Evolutionary conservation across 2,113 vertebrate species (phyloP).

Genomic region (Polypterus bichir): DNA sequence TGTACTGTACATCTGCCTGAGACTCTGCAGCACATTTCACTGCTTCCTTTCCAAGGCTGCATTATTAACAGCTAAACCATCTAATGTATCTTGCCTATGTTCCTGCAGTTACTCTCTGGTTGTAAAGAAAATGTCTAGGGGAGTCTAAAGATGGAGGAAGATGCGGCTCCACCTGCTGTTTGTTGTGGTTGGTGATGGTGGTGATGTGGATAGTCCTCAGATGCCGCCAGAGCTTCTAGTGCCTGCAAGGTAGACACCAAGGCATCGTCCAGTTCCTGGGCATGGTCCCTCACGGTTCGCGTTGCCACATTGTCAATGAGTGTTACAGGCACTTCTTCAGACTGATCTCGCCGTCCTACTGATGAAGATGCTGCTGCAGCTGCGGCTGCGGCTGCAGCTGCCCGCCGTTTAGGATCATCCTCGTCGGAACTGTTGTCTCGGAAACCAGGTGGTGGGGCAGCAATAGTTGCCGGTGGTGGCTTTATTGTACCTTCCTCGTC

Average conservation of each 20-base stretch:
- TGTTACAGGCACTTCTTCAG: conserved; percentile 83
- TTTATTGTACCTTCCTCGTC: conserved; percentile 49
- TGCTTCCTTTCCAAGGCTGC: too few species aligned
- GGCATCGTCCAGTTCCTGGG: conserved; percentile 91
- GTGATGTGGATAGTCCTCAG: conserved; percentile 82
- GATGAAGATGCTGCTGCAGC: conserved; percentile 16
- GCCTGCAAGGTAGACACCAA: conserved; percentile 94
- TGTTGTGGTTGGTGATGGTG: conserved; percentile 69
- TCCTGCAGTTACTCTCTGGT: too few species aligned
- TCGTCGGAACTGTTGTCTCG: conserved; percentile 95
- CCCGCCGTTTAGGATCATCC: conserved; percentile 73
- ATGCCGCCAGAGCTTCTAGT: conserved; percentile 89
- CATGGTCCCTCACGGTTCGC: conserved; percentile 83
- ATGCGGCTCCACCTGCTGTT: conserved; percentile 77
- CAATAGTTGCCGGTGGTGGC: conserved; percentile 69
- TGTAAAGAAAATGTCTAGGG: not conserved
- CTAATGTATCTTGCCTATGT: too few species aligned
- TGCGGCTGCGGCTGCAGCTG: conserved; percentile 13
- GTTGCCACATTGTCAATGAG: conserved; percentile 83
- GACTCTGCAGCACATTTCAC: too few species aligned
- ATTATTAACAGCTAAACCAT: too few species aligned
- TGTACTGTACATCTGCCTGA: too few species aligned
- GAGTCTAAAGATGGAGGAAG: conserved; percentile 24
- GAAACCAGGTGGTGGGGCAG: conserved; percentile 89
- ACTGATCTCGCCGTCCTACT: conserved; percentile 38